Evolutionary conservation across 2,797 vertebrate genomes (phyloP).

Genomic region (Thalassophryne amazonica): DNA sequence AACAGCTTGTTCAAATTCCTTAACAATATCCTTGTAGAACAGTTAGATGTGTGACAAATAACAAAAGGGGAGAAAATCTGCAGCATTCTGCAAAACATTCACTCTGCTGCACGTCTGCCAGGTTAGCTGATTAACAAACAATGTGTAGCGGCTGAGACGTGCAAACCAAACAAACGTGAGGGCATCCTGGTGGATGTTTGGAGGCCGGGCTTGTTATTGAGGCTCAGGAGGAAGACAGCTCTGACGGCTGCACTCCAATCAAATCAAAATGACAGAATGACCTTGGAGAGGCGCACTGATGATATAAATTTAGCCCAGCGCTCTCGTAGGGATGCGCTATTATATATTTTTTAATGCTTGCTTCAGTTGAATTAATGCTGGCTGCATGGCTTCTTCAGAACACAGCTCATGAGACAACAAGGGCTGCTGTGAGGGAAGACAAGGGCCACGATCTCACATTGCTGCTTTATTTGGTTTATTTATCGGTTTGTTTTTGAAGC

Average conservation of each 20-base stretch:
- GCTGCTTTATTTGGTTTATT: slow-evolving; percentile 33
- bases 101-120: background rate
- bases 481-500: slow-evolving; percentile 13
- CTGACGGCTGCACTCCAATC: slow-evolving; percentile 62
- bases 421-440: slow-evolving; percentile 9
- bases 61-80: background rate
- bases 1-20: background rate
- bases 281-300: slow-evolving; percentile 60
- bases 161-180: slow-evolving; percentile 14
- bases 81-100: background rate
- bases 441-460: slow-evolving; percentile 36
- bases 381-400: slow-evolving; percentile 16
- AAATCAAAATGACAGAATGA: slow-evolving; percentile 69
- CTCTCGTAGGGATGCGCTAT: slow-evolving; percentile 48
- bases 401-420: slow-evolving; percentile 43
- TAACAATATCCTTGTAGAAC: no score
- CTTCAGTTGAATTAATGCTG: slow-evolving; percentile 2
- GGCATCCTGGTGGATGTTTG: slow-evolving; percentile 18
- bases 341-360: slow-evolving; percentile 8
- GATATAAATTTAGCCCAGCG: slow-evolving; percentile 63
- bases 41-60: background rate
- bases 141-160: background rate
- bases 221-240: slow-evolving; percentile 54
- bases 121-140: slow-evolving; percentile 6
- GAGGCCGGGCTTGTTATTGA: slow-evolving; percentile 54